Base-by-base conservation (phyloP, 2,113 vertebrate species). In the Forbesichthys agassizii region DNA sequence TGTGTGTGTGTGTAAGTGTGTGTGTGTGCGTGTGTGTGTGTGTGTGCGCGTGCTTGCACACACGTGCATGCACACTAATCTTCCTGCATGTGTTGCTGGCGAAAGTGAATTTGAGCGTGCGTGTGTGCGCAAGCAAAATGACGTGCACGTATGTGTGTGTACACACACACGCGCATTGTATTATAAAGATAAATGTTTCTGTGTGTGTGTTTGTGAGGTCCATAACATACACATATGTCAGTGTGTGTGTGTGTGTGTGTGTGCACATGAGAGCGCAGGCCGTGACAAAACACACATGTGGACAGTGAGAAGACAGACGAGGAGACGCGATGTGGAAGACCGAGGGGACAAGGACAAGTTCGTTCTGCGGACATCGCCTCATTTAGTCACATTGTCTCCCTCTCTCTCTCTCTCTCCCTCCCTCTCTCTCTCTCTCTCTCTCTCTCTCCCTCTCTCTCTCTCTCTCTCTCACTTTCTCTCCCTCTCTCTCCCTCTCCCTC, bases 281-380 rank as follows among this genome's bases (percentile, higher is more conserved):
- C 48, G 48, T 52, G 20, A 16, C 27, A 49, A n/a, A 51, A 33
- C 47, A 13, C 3, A 54, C 14, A 16, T 11, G 42, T 48, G 1
- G 9, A 46, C 61, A 1, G 48, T 57, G 64, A 52, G 51, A 6
- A 68, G 3, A 69, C 58, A 5, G 5, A 18, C 42, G 60, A 16
- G 58, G 52, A 4, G 12, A 61, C 20, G 9, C 3, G 14, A 6
- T 3, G 33, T 18, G 5, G 42, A 16, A 61, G 14, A 18, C 13
- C 10, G 56, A 33, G 57, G 61, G 70, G 64, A 58, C 48, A 72
- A 52, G 42, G 63, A 69, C 78, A 81, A 61, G 80, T 87, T 82
- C 63, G 57, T 75, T 77, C 76, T 68, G 68, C 61, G 61, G 73
- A 74, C 72, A 78, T 73, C 68, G 57, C 83, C 88, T 86, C 75